These are phyloP conservation scores for Piprites chloris DNA, from an alignment of 2,113 vertebrate genomes.

Conservation along the genomic window DNA sequence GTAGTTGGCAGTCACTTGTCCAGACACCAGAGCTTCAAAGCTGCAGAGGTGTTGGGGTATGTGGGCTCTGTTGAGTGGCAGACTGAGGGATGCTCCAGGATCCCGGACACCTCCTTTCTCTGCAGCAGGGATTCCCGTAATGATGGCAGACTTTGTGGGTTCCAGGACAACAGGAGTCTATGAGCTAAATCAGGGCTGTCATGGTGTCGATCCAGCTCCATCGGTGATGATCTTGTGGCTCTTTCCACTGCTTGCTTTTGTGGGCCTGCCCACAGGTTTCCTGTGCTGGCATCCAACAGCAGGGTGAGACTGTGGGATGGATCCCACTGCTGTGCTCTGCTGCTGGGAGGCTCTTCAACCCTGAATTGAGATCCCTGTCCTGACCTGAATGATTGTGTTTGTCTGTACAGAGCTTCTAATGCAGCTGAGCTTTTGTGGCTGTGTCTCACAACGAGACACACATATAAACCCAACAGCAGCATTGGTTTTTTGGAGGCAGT, in stretches of 20 bases:
- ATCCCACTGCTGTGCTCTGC: not conserved
- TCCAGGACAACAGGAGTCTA: not conserved
- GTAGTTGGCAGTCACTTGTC: not conserved
- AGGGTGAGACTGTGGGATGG: not conserved
- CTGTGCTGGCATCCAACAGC: accelerated
- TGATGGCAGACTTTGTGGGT: not conserved
- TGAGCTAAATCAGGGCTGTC: not conserved
- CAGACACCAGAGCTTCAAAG: not conserved
- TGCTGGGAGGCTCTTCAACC: accelerated
- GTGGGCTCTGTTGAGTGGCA: not conserved
- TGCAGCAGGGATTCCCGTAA: not conserved
- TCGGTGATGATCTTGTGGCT: not conserved
- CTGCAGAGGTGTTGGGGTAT: not conserved
- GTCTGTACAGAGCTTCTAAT: not conserved
- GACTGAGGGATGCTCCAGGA: not conserved
- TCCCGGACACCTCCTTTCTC: not conserved
- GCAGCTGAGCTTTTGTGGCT: not conserved
- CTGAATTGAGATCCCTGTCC: not conserved
- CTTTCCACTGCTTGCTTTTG: not conserved
- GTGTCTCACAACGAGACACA: not conserved
- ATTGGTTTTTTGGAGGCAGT: not conserved
- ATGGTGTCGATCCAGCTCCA: not conserved
- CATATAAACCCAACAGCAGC: accelerated
- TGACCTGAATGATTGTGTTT: not conserved
- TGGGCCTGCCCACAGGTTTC: not conserved